Base-by-base conservation (phyloP, 30 jellyfish, hydroid and myxozoan species). In the Rhopilema esculentum region DNA sequence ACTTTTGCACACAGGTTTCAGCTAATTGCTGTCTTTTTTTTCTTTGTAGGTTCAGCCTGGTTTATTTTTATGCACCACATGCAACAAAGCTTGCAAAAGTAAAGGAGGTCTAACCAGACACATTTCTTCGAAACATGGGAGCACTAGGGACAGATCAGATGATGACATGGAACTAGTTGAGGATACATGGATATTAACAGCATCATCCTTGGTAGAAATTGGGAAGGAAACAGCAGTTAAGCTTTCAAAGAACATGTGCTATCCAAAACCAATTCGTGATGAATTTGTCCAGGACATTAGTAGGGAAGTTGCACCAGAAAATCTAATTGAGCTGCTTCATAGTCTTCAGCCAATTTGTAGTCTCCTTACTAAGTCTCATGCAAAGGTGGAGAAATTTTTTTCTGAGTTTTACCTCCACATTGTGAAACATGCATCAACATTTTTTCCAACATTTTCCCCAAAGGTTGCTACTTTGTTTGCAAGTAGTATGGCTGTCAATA, bases 311-410 rank as follows among this genome's bases (percentile, higher is more conserved):
- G 32, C 84, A 0, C 49, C 61, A 25, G 32, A 31, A 31, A 25
- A 20, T 70, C 68, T 25, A 73, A 49, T 4, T 17, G 49, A 49
- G 49, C 84, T 73, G 33, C 49, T 73, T 15, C 69, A 73, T 30
- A 73, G 49, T 25, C 28, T 73, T 64, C 33, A 73, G 84, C 84
- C 22, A 16, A 64, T 27, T 64, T 31, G 84, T 73, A 33, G 24
- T 73, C 49, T 73, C 49, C 69, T 73, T 33, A 64, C 84, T 73
- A 73, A 73, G 69, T 24, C 33, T 73, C 70, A 64, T 33, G 69
- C 84, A 73, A 73, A 73, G 32, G 69, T 73, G 17, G 69, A 73
- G 49, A 73, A 73, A 40, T 30, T 73, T 73, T 40, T 40, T 25
- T 20, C 74, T 64, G 74, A 21, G 74, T 64, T 20, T 25, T 64